Conservation (phyloP, 1,140 invertebrate genomes). For the Andrena cerasifolii region DNA sequence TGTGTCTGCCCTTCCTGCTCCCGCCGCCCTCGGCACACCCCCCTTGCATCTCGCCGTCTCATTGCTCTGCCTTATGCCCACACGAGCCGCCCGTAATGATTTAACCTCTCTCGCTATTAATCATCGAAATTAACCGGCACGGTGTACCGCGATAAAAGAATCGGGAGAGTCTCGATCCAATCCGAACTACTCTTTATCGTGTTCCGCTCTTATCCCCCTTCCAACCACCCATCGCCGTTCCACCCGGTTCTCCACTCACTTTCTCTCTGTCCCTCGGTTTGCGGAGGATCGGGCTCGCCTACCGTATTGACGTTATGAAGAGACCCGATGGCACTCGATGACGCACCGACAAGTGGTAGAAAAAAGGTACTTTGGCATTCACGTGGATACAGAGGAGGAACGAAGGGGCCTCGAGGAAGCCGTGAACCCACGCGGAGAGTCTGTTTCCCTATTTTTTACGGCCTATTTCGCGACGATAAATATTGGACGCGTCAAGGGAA, state of each 20-base stretch:
- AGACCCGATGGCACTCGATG: too few relatives aligned
- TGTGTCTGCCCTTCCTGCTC: conserved; percentile 21
- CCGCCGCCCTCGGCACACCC: too few relatives aligned
- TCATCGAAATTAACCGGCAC: conserved; percentile 64
- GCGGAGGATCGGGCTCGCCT: too few relatives aligned
- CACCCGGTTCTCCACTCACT: too few relatives aligned
- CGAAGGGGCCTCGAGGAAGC: background rate
- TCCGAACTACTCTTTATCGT: background rate
- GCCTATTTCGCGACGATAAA: background rate
- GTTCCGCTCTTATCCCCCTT: too few relatives aligned
- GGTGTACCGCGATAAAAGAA: conserved; percentile 22
- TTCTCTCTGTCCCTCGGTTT: too few relatives aligned
- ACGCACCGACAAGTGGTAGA: too few relatives aligned
- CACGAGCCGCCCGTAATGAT: conserved; percentile 61
- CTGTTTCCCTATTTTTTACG: background rate
- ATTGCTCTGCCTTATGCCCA: conserved; percentile 36
- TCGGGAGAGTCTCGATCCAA: conserved; percentile 11
- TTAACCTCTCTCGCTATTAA: conserved; percentile 63
- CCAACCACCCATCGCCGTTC: too few relatives aligned
- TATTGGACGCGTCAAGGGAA: background rate
- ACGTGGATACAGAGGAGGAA: too few relatives aligned
- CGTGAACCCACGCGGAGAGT: background rate
- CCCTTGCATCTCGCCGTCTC: background rate
- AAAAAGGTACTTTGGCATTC: too few relatives aligned
- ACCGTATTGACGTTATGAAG: too few relatives aligned